Evolutionary conservation across 2,113 vertebrate genomes (phyloP), one percentile per base, ranked within the genome.

Genomic region (Gorsachius goisagi): DNA sequence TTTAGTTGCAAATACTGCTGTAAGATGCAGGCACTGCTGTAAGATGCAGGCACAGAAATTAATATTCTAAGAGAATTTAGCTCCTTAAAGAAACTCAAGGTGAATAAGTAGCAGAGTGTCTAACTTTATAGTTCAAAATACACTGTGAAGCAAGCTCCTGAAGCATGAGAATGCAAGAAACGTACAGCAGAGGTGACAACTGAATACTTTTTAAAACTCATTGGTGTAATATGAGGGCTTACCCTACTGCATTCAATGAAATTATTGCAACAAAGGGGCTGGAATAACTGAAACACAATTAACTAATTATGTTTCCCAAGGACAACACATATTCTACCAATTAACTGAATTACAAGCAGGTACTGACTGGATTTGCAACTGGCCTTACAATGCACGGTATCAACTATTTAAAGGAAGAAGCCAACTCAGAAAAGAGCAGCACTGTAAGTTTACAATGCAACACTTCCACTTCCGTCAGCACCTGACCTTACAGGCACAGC

Each of bases 171-270:
- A 39, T 8, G 0, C 7, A 39, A 7, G 45, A 22, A 30, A 30
- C 0, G 2, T 18, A 55, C 62, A 64, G 39, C 72, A 60, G 11
- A 19, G 13, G 5, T 3, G 49, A 67, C n/a, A 41, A 26, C 18
- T 21, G 28, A 71, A 33, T 2, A n/a, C 41, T 16, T 74, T 68
- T 35, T 44, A 45, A 35, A 37, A 2, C 37, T 37, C 24, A 8
- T 1, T 22, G 39, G 9, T 21, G 56, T 59, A 73, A 66, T 9
- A 20, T 0, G 24, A 78, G 62, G 37, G 41, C 12, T 74, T 49
- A 15, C 6, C 12, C 26, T 60, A 45, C 59, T 67, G 66, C 27
- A 28, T 22, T 66, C 59, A 39, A 12, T 44, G 37, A 11, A 63
- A 67, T 86, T 33, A 53, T 11, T 79, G 15, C 47, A 83, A 24